Evolutionary conservation across 1,140 invertebrate species (phyloP).

Genomic region (Philaenus spumarius): DNA sequence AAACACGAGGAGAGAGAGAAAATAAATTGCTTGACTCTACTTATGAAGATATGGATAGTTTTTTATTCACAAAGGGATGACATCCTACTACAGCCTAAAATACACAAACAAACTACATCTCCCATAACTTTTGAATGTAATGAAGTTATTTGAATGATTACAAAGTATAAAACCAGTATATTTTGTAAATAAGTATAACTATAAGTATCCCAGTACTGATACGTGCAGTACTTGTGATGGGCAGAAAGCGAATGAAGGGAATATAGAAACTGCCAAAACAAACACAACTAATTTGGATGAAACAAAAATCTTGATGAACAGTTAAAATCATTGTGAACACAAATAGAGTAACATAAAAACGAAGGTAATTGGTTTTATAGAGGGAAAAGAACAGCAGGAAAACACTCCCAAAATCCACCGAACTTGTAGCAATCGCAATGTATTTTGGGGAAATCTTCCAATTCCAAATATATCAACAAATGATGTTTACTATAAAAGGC

Average conservation of each 20-base stretch:
- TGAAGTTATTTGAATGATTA: no score
- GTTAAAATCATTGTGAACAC: background rate
- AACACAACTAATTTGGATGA: background rate
- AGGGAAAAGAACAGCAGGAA: background rate
- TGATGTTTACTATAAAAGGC: no score
- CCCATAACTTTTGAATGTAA: no score
- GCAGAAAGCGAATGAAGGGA: background rate
- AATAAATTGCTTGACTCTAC: no score
- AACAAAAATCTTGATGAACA: background rate
- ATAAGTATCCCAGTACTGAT: background rate
- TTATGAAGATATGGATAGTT: no score
- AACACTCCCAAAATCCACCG: background rate
- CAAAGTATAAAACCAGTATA: no score
- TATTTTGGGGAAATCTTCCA: constrained; percentile 5
- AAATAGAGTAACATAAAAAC: background rate
- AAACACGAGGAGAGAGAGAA: no score
- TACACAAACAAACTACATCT: no score
- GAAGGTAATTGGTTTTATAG: background rate
- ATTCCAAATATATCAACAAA: constrained; percentile 16
- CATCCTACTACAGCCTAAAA: no score
- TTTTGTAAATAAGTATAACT: background rate
- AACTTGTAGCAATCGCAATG: constrained; percentile 6
- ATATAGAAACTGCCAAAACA: background rate
- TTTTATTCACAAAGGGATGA: no score
- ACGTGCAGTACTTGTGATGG: background rate